These are phyloP conservation scores for Pyrgilauda ruficollis DNA, from an alignment of 2,113 vertebrate genomes.

Conservation along the genomic window DNA sequence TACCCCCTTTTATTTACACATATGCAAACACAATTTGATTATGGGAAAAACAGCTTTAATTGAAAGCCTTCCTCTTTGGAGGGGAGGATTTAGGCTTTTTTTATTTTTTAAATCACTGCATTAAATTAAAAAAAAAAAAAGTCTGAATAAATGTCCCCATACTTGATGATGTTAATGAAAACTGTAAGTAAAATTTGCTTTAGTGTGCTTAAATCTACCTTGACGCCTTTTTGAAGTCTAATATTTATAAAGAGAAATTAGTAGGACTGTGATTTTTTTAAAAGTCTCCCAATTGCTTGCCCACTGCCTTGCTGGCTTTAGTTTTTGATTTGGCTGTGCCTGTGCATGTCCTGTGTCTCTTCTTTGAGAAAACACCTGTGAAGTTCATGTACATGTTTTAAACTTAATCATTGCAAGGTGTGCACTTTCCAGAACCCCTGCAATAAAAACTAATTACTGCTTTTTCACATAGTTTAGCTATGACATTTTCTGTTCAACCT, in stretches of 20 bases:
- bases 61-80: background rate
- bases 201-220: background rate
- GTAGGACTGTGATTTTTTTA: background rate
- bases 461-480: background rate
- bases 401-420: background rate
- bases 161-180: background rate
- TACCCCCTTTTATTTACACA: background rate
- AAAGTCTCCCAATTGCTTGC: conserved; percentile 2
- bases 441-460: background rate
- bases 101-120: background rate
- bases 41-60: background rate
- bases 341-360: conserved; percentile 9
- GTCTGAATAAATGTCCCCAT: background rate
- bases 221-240: conserved; percentile 34
- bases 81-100: background rate
- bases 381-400: background rate
- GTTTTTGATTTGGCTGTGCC: conserved; percentile 4
- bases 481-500: background rate
- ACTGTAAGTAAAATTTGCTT: background rate
- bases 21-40: background rate
- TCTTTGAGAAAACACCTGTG: background rate
- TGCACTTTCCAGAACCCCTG: background rate
- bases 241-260: background rate
- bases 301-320: conserved; percentile 28
- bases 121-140: background rate